phyloP scores from a whole-genome alignment of 53 echinoderm and acorn worm species.

The Antedon mediterranea region DNA sequence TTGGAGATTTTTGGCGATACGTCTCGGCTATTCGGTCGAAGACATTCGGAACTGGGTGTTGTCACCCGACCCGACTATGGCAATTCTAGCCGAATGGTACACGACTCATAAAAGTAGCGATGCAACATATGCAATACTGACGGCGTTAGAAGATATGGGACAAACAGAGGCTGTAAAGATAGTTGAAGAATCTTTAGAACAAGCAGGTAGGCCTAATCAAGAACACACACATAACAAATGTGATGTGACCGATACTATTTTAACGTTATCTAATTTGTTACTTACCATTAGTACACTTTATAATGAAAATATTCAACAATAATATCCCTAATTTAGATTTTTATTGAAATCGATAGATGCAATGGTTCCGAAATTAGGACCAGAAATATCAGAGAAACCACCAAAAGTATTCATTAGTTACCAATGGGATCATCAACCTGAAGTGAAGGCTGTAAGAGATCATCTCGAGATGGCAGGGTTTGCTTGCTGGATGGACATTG shows the following conservation, averaged over 20 bases:
- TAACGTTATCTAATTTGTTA: too few relatives aligned
- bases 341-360: slow-evolving; percentile 25
- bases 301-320: not conserved
- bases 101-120: slow-evolving; percentile 89
- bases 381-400: slow-evolving; percentile 34
- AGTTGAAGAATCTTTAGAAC: slow-evolving; percentile 49
- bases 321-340: not conserved
- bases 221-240: too few relatives aligned
- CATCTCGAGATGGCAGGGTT: slow-evolving; percentile 93
- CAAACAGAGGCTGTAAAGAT: slow-evolving; percentile 62
- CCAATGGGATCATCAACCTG: slow-evolving; percentile 86
- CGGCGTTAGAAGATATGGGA: slow-evolving; percentile 84
- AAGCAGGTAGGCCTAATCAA: slow-evolving; percentile 50
- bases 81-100: slow-evolving; percentile 85
- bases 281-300: not conserved
- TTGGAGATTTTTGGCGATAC: slow-evolving; percentile 78
- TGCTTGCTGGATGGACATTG: slow-evolving; percentile 92
- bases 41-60: slow-evolving; percentile 91
- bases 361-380: slow-evolving; percentile 22
- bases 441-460: slow-evolving; percentile 65
- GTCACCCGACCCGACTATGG: slow-evolving; percentile 90
- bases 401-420: slow-evolving; percentile 78
- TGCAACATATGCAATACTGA: slow-evolving; percentile 77
- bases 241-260: too few relatives aligned
- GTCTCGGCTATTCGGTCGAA: slow-evolving; percentile 80